Evolutionary conservation across 2,888 invertebrate genomes (phyloP), one percentile per base, ranked within the genome.

Genomic region (Orchesellides sinensis): DNA sequence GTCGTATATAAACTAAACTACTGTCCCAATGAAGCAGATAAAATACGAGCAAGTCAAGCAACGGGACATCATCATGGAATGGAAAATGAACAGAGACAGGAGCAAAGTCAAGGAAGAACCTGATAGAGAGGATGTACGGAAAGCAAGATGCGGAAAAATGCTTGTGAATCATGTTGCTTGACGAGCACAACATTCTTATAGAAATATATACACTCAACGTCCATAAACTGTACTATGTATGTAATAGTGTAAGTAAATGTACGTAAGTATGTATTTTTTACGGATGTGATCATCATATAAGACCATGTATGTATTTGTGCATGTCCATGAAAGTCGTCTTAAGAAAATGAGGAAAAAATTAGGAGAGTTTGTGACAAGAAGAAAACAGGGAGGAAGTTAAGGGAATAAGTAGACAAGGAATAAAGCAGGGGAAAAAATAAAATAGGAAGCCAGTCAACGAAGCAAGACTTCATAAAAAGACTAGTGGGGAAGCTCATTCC

Each of bases 381-480:
- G 70, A 35, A 70, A 56, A 70, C 70, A 69, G 32, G 12, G 47
- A n/a, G 59, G 54, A 54, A 66, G 29, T 17, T 27, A 59, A 68
- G 25, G 27, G 23, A 32, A 47, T 17, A 77, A 56, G 77, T 45
- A 47, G 54, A 40, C 40, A 40, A 40, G 32, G n/a, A 40, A 40
- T 40, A n/a, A 40, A n/a, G 61, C 49, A 56, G 35, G 70, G 52
- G 63, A 70, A 49, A 54, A 52, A 65, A 72, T 54, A 70, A 5
- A 23, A 17, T 12, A 70, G 70, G 70, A 70, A 70, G 56, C 70
- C 35, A 77, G 75, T 73, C 75, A 82, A 75, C 82, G 74, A 82
- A 82, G 69, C 82, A 82, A 69, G 69, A 75, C 82, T 75, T 77
- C 75, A 82, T 82, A 82, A 82, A 81, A 77, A 77, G 65, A 52